These are phyloP conservation scores for Plusia festucae DNA, from an alignment of 2,888 invertebrate species.

Conservation along the genomic window DNA sequence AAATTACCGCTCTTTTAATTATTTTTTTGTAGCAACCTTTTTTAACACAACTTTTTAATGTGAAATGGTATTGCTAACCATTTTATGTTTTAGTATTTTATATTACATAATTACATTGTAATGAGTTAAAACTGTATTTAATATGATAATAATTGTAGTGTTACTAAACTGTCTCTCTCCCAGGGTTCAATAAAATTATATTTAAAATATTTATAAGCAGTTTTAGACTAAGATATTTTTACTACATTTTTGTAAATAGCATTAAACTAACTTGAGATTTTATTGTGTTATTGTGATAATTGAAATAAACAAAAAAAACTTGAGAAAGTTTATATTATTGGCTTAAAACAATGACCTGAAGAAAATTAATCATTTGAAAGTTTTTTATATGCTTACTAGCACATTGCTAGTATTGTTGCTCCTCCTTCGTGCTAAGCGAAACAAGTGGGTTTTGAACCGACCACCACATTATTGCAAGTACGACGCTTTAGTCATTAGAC, in stretches of 20 bases:
- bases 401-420: no score
- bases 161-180: conserved; percentile 33
- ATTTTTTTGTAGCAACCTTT: conserved; percentile 1
- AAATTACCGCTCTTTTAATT: background rate
- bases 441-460: no score
- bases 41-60: background rate
- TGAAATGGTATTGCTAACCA: background rate
- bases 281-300: conserved; percentile 50
- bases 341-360: background rate
- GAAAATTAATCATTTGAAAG: no score
- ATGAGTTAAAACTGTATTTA: conserved; percentile 20
- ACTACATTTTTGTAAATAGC: conserved; percentile 56
- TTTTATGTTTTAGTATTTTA: background rate
- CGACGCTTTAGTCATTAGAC: no score
- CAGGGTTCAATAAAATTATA: conserved; percentile 44
- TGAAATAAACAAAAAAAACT: conserved; percentile 35
- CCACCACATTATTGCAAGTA: no score
- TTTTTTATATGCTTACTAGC: no score
- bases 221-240: conserved; percentile 38
- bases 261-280: conserved; percentile 56
- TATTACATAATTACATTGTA: background rate
- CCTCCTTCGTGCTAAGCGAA: no score
- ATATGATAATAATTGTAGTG: conserved; percentile 21
- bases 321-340: background rate
- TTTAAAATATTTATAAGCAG: conserved; percentile 13